Base-by-base conservation (phyloP, 2,797 vertebrate genomes). In the Sitta carolinensis region DNA sequence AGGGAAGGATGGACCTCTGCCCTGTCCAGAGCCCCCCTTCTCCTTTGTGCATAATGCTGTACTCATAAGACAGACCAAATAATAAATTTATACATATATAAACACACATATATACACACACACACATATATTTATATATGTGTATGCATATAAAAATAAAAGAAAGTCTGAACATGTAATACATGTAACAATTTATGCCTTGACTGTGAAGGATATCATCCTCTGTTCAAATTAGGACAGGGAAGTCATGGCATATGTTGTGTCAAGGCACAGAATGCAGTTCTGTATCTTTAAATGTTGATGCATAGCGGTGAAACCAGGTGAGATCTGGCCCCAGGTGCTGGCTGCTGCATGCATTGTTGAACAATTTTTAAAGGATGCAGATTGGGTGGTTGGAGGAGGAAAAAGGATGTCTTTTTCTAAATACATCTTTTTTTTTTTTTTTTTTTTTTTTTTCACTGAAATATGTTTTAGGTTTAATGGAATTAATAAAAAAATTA, bases 341-440 rank as follows among this genome's bases (percentile, higher is more conserved):
- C 94, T 94, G 51, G 52, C 55, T 94, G 34, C 48, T 95, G 87
- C 93, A 78, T 90, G 92, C 94, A 52, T 95, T 95, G 48, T 90
- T 96, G 93, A 90, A 75, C 90, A 79, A 96, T 95, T 97, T 96
- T 93, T n/a, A 87, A 94, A 95, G 90, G 90, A 91, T 75, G 91
- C 81, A 80, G 86, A 88, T 40, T 68, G 84, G 87, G 52, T 76
- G 51, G 70, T 38, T 90, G 76, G 79, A 93, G 38, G 73, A 95
- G 55, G 57, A 61, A 93, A 92, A 94, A 88, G 62, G 42, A 90
- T 51, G 62, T 61, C 8, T 92, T 94, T 93, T 89, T 30, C 62
- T 64, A 69, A 91, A 75, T 20, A 48, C 51, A 4, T 42, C 14
- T 34, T 10, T 36, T 10, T 36, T 10, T 22, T 38, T 54, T 40